Base-by-base conservation (phyloP, 2,113 vertebrate species). In the Taxidea taxus region DNA sequence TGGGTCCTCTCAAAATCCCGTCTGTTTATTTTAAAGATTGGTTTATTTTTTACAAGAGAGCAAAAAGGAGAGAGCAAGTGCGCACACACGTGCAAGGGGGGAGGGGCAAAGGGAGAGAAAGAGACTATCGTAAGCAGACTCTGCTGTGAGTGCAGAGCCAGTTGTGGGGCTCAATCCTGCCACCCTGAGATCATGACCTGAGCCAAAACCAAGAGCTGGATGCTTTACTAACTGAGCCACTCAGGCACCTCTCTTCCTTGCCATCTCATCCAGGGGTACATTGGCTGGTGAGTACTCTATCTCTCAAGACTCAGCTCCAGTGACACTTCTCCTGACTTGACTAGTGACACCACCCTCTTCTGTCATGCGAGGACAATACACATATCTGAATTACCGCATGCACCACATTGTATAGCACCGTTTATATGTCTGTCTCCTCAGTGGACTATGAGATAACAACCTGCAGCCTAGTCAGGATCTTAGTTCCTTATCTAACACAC, bases 251-350 rank as follows among this genome's bases (percentile, higher is more conserved):
- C 34, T 37, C 51, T 92, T 58, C 23, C 87, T 87, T 81, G 10
- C 10, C 37, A 18, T 23, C 7, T 34, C 47, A 47, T 20, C 2
- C n/a, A 84, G 66, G 23, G 11, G 39, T 18, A 37, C 39, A 54
- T 51, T 87, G 27, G 11, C 42, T 68, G 49, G 51, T 25, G 81
- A 70, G 25, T 54, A 49, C 39, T 94, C 39, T 15, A 5, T 39
- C 72, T 92, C 58, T 47, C 34, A 94, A 92, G 49, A 54, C 18
- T 51, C 39, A 39, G 23, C 4, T 94, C 84, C 90, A 37, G 62
- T 54, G n/a, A 91, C 16, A 42, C 34, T 77, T 87, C 66, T 82
- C 42, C 74, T 84, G n/a, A 85, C 23, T 39, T 23, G 21, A 31
- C 42, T 62, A 51, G 4, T 51, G 31, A 83, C 10, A 14, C 8